Evolutionary conservation across 2,113 vertebrate genomes (phyloP).

Genomic region (Plestiodon gilberti): DNA sequence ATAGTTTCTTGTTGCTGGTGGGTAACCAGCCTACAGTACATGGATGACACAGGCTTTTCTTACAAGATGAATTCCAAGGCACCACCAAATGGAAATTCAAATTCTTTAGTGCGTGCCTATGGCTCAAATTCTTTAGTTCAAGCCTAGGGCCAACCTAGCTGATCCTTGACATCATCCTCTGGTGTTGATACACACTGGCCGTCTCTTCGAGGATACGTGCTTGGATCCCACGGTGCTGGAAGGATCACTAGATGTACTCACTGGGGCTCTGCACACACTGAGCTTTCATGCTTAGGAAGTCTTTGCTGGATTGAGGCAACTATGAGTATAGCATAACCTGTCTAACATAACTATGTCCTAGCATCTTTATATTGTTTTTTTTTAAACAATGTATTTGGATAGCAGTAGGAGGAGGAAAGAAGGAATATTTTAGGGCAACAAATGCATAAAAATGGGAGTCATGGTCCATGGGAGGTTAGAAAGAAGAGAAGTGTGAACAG

Average conservation of each 20-base stretch:
- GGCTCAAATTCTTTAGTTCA: too few species aligned
- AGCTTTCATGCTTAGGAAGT: background rate
- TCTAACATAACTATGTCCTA: background rate
- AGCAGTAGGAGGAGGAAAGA: background rate
- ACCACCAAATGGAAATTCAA: too few species aligned
- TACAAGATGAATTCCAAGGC: too few species aligned
- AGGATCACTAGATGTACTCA: background rate
- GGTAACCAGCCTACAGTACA: background rate
- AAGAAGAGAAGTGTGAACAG: background rate
- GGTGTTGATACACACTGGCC: too few species aligned
- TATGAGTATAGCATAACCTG: background rate
- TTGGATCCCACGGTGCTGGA: too few species aligned
- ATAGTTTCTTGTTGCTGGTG: background rate
- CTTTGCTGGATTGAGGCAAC: background rate
- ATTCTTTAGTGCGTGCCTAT: too few species aligned
- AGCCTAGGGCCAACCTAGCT: too few species aligned
- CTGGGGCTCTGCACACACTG: background rate
- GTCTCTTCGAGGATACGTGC: too few species aligned
- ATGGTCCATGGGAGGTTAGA: background rate
- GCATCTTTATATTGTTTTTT: background rate
- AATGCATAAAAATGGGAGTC: background rate
- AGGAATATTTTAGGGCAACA: background rate
- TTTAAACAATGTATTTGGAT: background rate
- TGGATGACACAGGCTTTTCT: too few species aligned
- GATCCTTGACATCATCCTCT: too few species aligned